Base-by-base conservation (phyloP, 2,888 invertebrate genomes). In the Cataglyphis albicans region DNA sequence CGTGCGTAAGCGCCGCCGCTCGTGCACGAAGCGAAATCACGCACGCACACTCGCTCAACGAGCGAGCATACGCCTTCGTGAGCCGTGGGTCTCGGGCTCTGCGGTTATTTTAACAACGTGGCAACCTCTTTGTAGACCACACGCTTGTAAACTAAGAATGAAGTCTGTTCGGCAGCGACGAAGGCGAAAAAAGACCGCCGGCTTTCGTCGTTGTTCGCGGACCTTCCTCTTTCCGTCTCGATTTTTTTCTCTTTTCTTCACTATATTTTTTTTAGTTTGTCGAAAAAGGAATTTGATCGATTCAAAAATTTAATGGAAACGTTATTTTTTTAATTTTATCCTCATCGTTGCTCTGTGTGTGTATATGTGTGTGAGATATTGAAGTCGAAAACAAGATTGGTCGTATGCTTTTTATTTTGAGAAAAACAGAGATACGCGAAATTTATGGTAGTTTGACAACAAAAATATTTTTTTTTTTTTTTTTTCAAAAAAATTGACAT, bases 41-140 rank as follows among this genome's bases (percentile, higher is more conserved):
- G 72, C 84, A 55, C 82, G 63, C 75, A 75, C 75, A 38, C 74
- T 73, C 70, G 32, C 55, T 29, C 41, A 57, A 52, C 74, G 68
- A 38, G 41, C 52, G 82, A 83, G 81, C 86, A 57, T 84, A 85
- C 82, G 88, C 76, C 81, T 88, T 81, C 82, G 85, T 82, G 67
- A 61, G 85, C 57, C 73, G 74, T 72, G 74, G 81, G 83, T 84
- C 84, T 82, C 81, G 85, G 83, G 87, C 85, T 86, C 92, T 93
- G 94, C 92, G 94, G 94, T 94, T 94, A 94, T 94, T 94, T 94
- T 94, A 94, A 94, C 94, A 94, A 92, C 94, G 93, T 94, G 93
- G 94, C 93, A 94, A 94, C 92, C 94, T 94, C 94, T 94, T 94
- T 94, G 94, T 94, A 93, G 94, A 94, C 94, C 94, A 93, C 94